These are phyloP conservation scores for Lithobates sylvaticus DNA, from an alignment of 2,797 vertebrate genomes.

Conservation along the genomic window DNA sequence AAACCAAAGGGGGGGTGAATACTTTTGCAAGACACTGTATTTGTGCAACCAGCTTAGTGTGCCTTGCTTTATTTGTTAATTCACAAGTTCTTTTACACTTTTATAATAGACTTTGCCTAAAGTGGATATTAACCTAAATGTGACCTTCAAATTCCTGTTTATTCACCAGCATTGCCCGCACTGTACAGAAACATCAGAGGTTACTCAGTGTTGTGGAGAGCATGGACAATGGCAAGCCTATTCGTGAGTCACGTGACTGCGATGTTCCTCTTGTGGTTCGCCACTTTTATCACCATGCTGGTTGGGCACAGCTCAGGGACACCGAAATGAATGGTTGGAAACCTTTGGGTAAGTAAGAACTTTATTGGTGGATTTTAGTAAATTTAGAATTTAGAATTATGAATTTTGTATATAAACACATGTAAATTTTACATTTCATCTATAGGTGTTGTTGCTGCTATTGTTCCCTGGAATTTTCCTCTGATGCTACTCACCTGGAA, in stretches of 20 bases:
- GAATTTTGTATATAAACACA: not conserved
- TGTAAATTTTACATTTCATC: not conserved
- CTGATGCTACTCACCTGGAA: constrained; percentile 83
- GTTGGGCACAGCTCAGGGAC: constrained; percentile 83
- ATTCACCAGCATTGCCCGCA: constrained; percentile 68
- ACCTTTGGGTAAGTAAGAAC: constrained; percentile 77
- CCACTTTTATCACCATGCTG: constrained; percentile 80
- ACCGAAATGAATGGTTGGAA: constrained; percentile 77
- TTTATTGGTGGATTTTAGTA: not conserved
- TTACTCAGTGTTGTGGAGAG: constrained; percentile 73
- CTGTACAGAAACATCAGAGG: constrained; percentile 72
- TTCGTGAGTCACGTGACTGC: constrained; percentile 70
- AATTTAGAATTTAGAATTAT: not conserved
- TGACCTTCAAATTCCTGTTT: not conserved
- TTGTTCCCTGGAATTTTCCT: constrained; percentile 80
- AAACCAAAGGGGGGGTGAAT: no score
- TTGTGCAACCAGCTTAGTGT: no score
- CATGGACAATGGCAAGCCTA: constrained; percentile 69
- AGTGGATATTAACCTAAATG: not conserved
- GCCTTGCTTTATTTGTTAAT: no score
- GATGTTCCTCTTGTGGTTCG: constrained; percentile 76
- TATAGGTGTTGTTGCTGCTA: constrained; percentile 81
- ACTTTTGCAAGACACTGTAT: no score
- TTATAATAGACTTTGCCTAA: no score
- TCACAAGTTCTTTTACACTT: no score